Base-by-base conservation (phyloP, 2,113 vertebrate species). In the Manacus vitellinus region DNA sequence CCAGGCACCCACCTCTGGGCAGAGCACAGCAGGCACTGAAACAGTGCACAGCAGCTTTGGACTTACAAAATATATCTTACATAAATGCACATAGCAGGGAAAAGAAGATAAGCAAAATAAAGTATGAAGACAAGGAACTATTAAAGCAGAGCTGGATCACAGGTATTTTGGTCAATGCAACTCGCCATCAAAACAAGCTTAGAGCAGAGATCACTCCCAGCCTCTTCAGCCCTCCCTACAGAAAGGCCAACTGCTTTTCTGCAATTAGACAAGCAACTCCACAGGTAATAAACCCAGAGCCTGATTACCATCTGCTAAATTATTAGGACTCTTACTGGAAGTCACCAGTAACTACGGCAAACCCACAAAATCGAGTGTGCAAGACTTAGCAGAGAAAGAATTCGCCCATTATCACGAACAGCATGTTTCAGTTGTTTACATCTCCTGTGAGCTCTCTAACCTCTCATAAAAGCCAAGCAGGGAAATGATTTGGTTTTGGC, bases 391-490 rank as follows among this genome's bases (percentile, higher is more conserved):
- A 93, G 56, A 75, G 44, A 55, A 92, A 84, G 47, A 84, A 75
- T 37, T 72, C 0, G 0, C 78, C 76, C 28, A 10, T 87, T 63
- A 71, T 24, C 44, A 68, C 8, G 0, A 86, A 74, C 46, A 51
- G 56, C 68, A 33, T 37, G 75, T 77, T 73, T 74, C 44, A 47
- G 49, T 35, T 56, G 49, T 54, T 94, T 78, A 67, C 72, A 84
- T 75, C 58, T 77, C 59, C 72, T 85, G 43, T 20, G 65, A 95
- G 85, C 49, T 92, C 61, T 61, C 65, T 23, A 81, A n/a, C 39
- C 35, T 65, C 76, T 47, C 85, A 68, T 74, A 82, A 92, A 92
- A 96, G 79, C 68, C 54, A 86, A 72, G 73, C 85, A 94, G 76
- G 39, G 61, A 95, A 88, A 67, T 30, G 0, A 91, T 61, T 84